A percentile compares a stretch with the other conserved stretches of the same genome.
These are phyloP conservation scores for Chaetophractus vellerosus DNA, from an alignment of 2,797 vertebrate genomes.

Conservation along the genomic window DNA sequence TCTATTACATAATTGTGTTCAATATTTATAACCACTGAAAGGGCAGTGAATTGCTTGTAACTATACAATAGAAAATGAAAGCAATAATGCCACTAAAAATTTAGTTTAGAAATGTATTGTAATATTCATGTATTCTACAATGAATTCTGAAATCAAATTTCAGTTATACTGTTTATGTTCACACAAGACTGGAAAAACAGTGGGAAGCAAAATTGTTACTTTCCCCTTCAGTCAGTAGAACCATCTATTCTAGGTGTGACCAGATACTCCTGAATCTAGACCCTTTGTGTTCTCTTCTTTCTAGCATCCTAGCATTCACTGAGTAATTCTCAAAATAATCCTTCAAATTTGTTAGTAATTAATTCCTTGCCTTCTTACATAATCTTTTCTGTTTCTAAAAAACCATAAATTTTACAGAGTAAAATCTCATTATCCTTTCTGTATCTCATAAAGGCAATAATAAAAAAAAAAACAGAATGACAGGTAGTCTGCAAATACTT, in stretches of 20 bases:
- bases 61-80: constrained; percentile 51
- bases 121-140: neutral
- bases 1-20: constrained; percentile 74
- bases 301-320: neutral
- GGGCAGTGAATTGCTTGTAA: constrained; percentile 25
- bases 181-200: neutral
- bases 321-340: constrained; percentile 41
- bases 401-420: neutral
- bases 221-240: constrained; percentile 42
- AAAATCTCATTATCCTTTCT: neutral
- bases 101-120: neutral
- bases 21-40: constrained; percentile 70
- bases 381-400: constrained; percentile 47
- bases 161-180: constrained; percentile 22
- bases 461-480: neutral
- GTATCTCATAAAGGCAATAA: neutral
- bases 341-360: constrained; percentile 13
- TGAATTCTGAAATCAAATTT: constrained; percentile 36
- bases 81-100: neutral
- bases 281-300: neutral
- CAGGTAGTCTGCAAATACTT: neutral
- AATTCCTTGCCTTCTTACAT: neutral
- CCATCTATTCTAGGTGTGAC: neutral
- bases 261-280: neutral
- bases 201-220: constrained; percentile 19